Evolutionary conservation across 2,888 invertebrate genomes (phyloP).

Genomic region (Nephrotoma appendiculata): DNA sequence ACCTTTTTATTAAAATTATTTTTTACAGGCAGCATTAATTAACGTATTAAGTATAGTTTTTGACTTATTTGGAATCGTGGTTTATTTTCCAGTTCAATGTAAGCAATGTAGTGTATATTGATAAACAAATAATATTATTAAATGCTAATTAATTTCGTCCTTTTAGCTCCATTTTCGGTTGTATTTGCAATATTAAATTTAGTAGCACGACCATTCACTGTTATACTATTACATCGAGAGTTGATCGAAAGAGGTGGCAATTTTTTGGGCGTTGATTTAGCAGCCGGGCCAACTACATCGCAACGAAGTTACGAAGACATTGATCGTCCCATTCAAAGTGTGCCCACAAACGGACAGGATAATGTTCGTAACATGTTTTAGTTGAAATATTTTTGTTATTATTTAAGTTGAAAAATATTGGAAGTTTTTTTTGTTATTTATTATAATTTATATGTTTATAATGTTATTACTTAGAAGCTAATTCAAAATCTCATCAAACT

Average conservation of each 20-base stretch:
- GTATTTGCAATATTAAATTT: conserved; percentile 30
- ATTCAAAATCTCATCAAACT: background rate
- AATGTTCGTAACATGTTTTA: conserved; percentile 3
- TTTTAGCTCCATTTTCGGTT: conserved; percentile 29
- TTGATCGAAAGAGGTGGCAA: conserved; percentile 29
- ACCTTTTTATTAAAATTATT: background rate
- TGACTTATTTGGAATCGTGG: conserved; percentile 28
- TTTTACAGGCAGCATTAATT: conserved; percentile 30
- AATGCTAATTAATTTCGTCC: background rate
- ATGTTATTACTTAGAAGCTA: background rate
- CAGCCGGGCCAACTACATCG: conserved; percentile 23
- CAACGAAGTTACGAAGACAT: conserved; percentile 33
- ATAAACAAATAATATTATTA: background rate
- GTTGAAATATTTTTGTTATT: background rate
- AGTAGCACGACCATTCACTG: conserved; percentile 25
- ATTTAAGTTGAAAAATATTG: background rate
- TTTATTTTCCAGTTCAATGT: conserved; percentile 24
- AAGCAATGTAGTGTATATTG: too few species aligned
- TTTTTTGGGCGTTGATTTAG: conserved; percentile 16
- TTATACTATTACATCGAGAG: conserved; percentile 27
- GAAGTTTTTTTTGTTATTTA: background rate
- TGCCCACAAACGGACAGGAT: conserved; percentile 24
- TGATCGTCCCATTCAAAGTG: conserved; percentile 28
- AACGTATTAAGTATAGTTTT: conserved; percentile 30
- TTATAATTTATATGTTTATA: background rate